Base-by-base conservation (phyloP, 2,113 vertebrate genomes). In the Petrocephalus microphthalmus region DNA sequence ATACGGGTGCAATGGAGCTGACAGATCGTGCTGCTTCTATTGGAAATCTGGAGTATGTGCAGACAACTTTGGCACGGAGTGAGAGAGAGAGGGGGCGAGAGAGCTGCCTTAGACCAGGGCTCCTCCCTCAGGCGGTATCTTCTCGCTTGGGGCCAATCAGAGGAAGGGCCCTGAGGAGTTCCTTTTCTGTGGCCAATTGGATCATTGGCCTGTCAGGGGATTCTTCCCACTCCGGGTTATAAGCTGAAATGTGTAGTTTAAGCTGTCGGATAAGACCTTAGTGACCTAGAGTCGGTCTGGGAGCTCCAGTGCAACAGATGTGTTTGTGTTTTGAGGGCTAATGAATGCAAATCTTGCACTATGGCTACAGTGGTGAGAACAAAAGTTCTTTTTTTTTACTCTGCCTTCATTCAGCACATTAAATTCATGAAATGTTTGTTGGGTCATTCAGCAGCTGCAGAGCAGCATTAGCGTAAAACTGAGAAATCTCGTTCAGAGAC, bases 261-360 rank as follows among this genome's bases (percentile, higher is more conserved):
- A 93, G 91, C 90, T 90, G 90, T 82, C 87, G 88, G 92, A 93
- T 95, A 94, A 95, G 88, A 92, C 92, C 91, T 88, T 83, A 88
- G 57, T 95, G 93, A 93, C 94, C 92, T 91, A 93, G 54, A 64
- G 60, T 25, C 17, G 22, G 56, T 57, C 33, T 52, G 33, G 85
- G 56, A 86, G 56, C 53, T 86, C 85, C 54, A 49, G 60, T 42
- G n/a, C 60, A 51, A 71, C 86, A 87, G 60, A 87, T 87, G 60
- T 45, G 22, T 20, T 22, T 87, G 37, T 87, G 85, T 60, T 57
- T 86, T 64, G 84, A 29, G 84, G 29, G 84, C n/a, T 29, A 54
- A 42, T 85, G 84, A 85, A 56, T 56, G 53, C 53, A 86, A 64
- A 86, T 86, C 54, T 22, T 87, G 60, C 22, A 25, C 60, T 42